phyloP scores from a whole-genome alignment of 35 echinoderm and acorn worm genomes.

The Stichopus chloronotus region DNA sequence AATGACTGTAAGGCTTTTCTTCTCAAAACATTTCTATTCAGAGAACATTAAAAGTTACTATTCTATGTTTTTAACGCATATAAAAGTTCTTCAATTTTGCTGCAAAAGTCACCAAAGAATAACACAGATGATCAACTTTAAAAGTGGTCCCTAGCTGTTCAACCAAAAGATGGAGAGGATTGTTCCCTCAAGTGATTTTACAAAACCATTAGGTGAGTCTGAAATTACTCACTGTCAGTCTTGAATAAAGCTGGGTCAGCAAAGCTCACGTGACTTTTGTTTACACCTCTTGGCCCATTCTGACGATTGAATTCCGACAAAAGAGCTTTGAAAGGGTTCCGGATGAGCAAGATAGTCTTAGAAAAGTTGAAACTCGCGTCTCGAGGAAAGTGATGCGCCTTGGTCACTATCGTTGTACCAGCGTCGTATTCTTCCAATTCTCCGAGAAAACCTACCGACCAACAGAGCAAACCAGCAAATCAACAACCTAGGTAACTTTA shows the following conservation, averaged over 20 bases:
- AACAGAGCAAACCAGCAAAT: not conserved
- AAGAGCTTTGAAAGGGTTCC: constrained; percentile 30
- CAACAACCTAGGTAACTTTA: not conserved
- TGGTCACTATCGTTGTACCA: constrained; percentile 21
- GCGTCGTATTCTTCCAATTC: not conserved
- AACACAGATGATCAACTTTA: no score
- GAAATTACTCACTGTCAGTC: constrained; percentile 17
- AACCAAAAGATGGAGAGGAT: no score
- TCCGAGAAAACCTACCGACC: constrained; percentile 10
- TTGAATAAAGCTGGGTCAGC: constrained; percentile 28
- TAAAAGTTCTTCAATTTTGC: no score
- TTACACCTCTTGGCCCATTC: constrained; percentile 23
- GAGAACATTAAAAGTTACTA: not conserved
- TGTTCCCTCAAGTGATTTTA: no score
- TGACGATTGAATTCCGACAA: constrained; percentile 33
- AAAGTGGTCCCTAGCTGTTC: no score
- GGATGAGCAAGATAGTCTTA: constrained; percentile 2
- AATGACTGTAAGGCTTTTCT: no score
- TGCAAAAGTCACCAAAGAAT: no score
- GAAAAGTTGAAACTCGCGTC: not conserved
- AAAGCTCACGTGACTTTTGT: constrained; percentile 22
- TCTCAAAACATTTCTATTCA: not conserved
- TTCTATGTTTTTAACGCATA: no score
- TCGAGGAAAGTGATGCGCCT: constrained; percentile 36
- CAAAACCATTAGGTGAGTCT: no score